phyloP scores from a whole-genome alignment of 2,113 vertebrate species.

The Vidua macroura region DNA sequence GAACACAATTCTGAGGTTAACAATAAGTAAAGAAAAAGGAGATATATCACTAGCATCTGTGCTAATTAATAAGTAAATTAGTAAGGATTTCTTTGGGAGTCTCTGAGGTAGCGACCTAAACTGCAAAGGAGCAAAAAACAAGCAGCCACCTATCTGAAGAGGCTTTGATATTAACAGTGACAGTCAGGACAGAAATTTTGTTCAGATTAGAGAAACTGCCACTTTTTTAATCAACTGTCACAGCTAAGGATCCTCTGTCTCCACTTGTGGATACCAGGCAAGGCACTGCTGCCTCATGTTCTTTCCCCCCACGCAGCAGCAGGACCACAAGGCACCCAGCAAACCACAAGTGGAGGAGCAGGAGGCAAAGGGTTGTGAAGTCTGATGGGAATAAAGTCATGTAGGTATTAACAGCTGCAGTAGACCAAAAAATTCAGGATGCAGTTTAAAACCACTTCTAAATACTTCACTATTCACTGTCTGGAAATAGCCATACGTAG shows the following conservation, averaged over 20 bases:
- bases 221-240: not conserved
- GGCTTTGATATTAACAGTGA: not conserved
- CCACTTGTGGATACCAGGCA: no score
- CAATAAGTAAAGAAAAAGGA: not conserved
- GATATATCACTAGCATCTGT: not conserved
- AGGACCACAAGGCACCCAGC: not conserved
- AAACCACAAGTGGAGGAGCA: not conserved
- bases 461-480: not conserved
- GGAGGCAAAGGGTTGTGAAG: not conserved
- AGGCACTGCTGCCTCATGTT: accelerated
- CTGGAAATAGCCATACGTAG: not conserved
- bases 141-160: slow-evolving; percentile 15
- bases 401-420: not conserved
- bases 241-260: not conserved
- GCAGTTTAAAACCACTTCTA: not conserved
- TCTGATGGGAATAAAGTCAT: accelerated
- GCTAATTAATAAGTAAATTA: not conserved
- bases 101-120: not conserved
- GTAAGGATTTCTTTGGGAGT: not conserved
- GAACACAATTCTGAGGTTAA: slow-evolving; percentile 9
- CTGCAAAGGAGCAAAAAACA: not conserved
- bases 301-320: accelerated
- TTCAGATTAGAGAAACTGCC: not conserved
- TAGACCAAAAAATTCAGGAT: not conserved
- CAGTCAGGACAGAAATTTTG: not conserved